These are phyloP conservation scores for Mya arenaria DNA, from an alignment of 1,140 invertebrate species.

Conservation along the genomic window DNA sequence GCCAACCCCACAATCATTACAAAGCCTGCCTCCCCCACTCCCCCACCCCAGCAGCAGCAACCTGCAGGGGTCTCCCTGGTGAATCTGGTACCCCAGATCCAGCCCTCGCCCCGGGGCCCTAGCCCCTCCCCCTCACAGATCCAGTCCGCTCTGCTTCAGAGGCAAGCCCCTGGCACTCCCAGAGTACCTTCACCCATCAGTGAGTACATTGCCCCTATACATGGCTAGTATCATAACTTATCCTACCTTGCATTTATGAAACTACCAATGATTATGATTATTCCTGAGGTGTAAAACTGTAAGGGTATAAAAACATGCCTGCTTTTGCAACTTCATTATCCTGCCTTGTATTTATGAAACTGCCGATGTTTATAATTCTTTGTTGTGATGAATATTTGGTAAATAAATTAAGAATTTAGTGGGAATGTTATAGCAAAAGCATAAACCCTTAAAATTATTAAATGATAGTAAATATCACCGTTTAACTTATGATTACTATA, in stretches of 20 bases:
- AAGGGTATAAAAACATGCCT: too few relatives aligned
- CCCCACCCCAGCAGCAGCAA: conserved; percentile 42
- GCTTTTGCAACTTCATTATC: too few relatives aligned
- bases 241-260: too few relatives aligned
- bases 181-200: conserved; percentile 80
- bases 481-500: neutral
- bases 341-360: too few relatives aligned
- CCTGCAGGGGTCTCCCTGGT: neutral
- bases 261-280: too few relatives aligned
- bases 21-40: conserved; percentile 76
- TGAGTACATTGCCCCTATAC: too few relatives aligned
- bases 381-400: too few relatives aligned
- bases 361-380: too few relatives aligned
- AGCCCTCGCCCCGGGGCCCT: conserved; percentile 49
- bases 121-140: conserved; percentile 65
- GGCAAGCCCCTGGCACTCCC: conserved; percentile 73
- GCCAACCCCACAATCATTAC: conserved; percentile 77
- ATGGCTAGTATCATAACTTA: too few relatives aligned
- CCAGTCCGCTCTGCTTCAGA: conserved; percentile 68
- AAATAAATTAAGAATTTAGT: too few relatives aligned
- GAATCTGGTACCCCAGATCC: conserved; percentile 11
- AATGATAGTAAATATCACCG: neutral
- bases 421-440: too few relatives aligned
- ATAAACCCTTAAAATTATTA: neutral
- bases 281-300: too few relatives aligned